These are phyloP conservation scores for Hyles vespertilio DNA, from an alignment of 1,140 invertebrate species.

Conservation along the genomic window DNA sequence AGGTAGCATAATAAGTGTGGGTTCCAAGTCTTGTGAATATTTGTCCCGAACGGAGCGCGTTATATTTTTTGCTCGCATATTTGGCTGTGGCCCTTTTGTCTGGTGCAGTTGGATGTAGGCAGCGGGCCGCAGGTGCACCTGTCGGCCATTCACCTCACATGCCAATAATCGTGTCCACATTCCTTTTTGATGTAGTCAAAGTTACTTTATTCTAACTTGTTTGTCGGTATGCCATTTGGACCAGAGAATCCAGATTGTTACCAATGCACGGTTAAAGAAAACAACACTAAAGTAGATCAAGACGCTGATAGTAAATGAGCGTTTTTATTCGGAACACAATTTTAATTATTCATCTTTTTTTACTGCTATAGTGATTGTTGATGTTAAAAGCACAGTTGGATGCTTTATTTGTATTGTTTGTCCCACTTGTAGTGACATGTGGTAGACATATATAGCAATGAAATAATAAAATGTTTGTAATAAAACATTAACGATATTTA, in stretches of 20 bases:
- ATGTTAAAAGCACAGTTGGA: too few species aligned
- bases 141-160: constrained; percentile 47
- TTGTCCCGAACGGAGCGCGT: not conserved
- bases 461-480: too few species aligned
- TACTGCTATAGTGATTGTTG: too few species aligned
- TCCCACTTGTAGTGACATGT: too few species aligned
- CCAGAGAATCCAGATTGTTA: not conserved
- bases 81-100: constrained; percentile 45
- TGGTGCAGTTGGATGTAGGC: constrained; percentile 30
- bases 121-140: constrained; percentile 49
- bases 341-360: too few species aligned
- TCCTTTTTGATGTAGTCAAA: constrained; percentile 16
- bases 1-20: not conserved
- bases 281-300: too few species aligned
- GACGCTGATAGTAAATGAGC: too few species aligned
- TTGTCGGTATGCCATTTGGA: not conserved
- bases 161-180: constrained; percentile 24
- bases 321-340: too few species aligned
- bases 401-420: too few species aligned
- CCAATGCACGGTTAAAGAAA: too few species aligned
- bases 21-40: not conserved
- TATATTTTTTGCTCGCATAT: constrained; percentile 54
- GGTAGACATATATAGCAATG: too few species aligned
- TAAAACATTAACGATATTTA: too few species aligned
- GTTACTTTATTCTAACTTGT: constrained; percentile 4